Evolutionary conservation across 2,113 vertebrate species (phyloP), one percentile per base, ranked within the genome.

Genomic region (Cyprinodon brontotheroides): DNA sequence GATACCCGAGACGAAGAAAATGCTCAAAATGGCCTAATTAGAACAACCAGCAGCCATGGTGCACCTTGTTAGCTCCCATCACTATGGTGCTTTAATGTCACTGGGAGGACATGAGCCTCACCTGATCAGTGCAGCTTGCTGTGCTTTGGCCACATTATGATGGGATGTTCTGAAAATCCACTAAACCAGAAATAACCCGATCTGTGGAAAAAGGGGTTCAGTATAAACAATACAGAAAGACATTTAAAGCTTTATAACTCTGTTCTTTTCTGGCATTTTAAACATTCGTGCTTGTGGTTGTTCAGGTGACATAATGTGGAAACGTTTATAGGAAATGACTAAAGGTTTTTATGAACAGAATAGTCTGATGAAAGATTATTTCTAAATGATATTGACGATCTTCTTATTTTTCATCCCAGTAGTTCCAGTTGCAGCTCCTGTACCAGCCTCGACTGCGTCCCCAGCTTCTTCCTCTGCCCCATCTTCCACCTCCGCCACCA

Each of bases 401-500:
- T 78, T 67, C 48, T 45, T 3, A 29, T 0, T 65, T 40, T 66
- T 50, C 11, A 59, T 20, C 20, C 13, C 61, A 84, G 65, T 50
- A 61, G 77, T 73, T 79, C 57, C 75, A 87, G 11, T 53, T 22
- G 63, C 68, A 53, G 43, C 11, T 10, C 41, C 68, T 65, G 11
- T 11, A 11, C 11, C 90, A 0, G 48, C 48, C 17, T 61, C 82
- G n/a, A 47, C 72, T 48, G 61, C 89, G 0, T 22, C 57, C n/a
- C 65, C 87, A 40, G 64, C 7, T 65, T n/a, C 82, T 8, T 57
- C 72, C 41, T 47, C 90, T 0, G 41, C 43, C 14, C 67, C 88
- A 43, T 65, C 70, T 29, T 60, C 90, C 69, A 86, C 87, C 40
- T 70, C 92, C 40, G 86, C 90, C 3, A 60, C 92, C 3, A 60